Percentiles rank a stretch among this genome's conserved stretches.
These are phyloP conservation scores for Narcine bancroftii DNA, from an alignment of 2,113 vertebrate species.

Conservation along the genomic window DNA sequence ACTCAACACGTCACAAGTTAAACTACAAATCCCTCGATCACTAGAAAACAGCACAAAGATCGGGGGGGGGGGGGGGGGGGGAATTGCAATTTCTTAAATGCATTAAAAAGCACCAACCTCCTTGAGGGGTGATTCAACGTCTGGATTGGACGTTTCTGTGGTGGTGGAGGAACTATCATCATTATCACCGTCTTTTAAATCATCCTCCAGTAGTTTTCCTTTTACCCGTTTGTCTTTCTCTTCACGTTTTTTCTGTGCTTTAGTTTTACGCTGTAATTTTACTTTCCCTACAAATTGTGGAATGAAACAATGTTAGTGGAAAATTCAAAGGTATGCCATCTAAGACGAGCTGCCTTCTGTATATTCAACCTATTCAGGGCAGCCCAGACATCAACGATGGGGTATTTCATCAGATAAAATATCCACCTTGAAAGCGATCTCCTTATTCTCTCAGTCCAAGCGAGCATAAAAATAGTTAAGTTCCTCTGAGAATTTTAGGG, in stretches of 20 bases:
- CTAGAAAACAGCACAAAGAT: neutral
- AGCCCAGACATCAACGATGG: too few relatives aligned
- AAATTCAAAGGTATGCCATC: neutral
- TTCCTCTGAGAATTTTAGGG: too few relatives aligned
- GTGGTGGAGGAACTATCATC: slow-evolving; percentile 98
- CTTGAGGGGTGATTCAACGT: slow-evolving; percentile 77
- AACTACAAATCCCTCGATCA: neutral
- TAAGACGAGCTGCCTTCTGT: too few relatives aligned
- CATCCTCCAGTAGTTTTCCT: slow-evolving; percentile 72
- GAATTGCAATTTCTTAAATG: too few relatives aligned
- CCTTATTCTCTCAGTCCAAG: too few relatives aligned
- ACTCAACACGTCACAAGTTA: neutral
- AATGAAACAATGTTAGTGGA: neutral
- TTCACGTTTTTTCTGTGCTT: slow-evolving; percentile 77
- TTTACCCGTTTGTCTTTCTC: slow-evolving; percentile 78
- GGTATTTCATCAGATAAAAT: too few relatives aligned
- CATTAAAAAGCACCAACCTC: slow-evolving; percentile 59
- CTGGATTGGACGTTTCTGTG: slow-evolving; percentile 94
- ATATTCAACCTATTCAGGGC: too few relatives aligned
- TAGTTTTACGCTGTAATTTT: slow-evolving; percentile 77
- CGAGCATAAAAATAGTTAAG: too few relatives aligned
- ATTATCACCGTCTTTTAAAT: slow-evolving; percentile 81
- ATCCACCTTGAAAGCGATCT: too few relatives aligned
- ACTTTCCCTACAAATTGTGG: slow-evolving; percentile 63
- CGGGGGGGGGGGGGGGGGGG: too few relatives aligned